Evolutionary conservation across 2,113 vertebrate species (phyloP).

Genomic region (Edolisoma coerulescens): DNA sequence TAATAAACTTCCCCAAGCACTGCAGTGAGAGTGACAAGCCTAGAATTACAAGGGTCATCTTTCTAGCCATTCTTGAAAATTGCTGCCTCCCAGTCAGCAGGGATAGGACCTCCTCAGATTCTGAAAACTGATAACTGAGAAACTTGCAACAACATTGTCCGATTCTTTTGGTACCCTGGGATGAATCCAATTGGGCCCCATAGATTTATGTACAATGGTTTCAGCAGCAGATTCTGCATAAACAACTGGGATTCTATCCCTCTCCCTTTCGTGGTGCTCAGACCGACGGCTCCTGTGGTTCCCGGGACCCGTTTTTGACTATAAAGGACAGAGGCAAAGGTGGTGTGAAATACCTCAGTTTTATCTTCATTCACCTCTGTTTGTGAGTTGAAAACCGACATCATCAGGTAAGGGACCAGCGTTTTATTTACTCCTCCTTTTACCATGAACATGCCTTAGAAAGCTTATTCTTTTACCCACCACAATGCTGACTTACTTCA

Average conservation of each 20-base stretch:
- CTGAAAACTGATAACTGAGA: background rate
- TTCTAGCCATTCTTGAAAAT: background rate
- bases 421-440: background rate
- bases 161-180: background rate
- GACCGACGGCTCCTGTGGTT: background rate
- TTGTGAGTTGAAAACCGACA: background rate
- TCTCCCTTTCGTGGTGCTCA: rapidly evolving
- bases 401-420: background rate
- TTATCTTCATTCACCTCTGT: background rate
- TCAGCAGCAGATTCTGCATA: background rate
- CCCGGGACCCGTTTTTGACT: rapidly evolving
- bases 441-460: background rate
- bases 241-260: background rate
- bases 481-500: background rate
- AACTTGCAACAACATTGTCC: background rate
- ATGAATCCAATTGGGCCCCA: background rate
- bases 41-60: background rate
- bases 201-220: background rate
- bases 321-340: background rate
- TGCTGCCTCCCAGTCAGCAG: background rate
- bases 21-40: background rate
- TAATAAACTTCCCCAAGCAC: background rate
- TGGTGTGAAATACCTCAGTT: background rate
- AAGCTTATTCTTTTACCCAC: background rate
- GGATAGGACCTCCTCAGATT: background rate